These are phyloP conservation scores for Limnodromus scolopaceus DNA, from an alignment of 2,797 vertebrate species.

Conservation along the genomic window DNA sequence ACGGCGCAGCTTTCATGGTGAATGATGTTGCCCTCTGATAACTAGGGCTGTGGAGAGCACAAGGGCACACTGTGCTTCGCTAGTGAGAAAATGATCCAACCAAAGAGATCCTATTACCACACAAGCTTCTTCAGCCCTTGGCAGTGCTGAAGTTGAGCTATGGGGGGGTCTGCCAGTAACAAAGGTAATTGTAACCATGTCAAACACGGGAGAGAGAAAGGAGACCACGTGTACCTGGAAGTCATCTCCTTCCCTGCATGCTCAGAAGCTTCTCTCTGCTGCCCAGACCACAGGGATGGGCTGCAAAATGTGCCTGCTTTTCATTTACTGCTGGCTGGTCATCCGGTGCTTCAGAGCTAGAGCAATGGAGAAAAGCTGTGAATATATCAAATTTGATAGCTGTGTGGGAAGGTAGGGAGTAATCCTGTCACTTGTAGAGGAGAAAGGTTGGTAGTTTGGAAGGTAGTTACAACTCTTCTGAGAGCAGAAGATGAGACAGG, in stretches of 20 bases:
- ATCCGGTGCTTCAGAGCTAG: not conserved
- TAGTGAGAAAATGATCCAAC: not conserved
- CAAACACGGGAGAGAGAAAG: not conserved
- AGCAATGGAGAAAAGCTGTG: not conserved
- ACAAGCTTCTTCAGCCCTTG: not conserved
- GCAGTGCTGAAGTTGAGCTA: not conserved
- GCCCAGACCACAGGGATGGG: not conserved
- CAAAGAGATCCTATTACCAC: not conserved
- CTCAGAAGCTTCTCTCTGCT: not conserved
- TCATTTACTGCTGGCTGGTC: not conserved
- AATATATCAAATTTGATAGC: not conserved
- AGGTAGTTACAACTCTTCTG: not conserved
- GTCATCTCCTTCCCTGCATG: fast-evolving
- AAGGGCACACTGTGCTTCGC: not conserved
- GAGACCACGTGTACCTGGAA: not conserved
- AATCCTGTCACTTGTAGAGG: not conserved
- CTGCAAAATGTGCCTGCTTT: not conserved
- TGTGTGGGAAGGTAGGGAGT: not conserved
- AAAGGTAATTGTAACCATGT: not conserved
- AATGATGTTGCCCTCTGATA: not conserved
- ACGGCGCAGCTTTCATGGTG: fast-evolving
- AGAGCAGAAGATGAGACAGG: not conserved
- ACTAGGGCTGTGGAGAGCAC: fast-evolving
- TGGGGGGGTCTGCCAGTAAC: not conserved
- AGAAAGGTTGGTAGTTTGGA: not conserved